Base-by-base conservation (phyloP, 2,113 vertebrate genomes). In the Dicentrarchus labrax region DNA sequence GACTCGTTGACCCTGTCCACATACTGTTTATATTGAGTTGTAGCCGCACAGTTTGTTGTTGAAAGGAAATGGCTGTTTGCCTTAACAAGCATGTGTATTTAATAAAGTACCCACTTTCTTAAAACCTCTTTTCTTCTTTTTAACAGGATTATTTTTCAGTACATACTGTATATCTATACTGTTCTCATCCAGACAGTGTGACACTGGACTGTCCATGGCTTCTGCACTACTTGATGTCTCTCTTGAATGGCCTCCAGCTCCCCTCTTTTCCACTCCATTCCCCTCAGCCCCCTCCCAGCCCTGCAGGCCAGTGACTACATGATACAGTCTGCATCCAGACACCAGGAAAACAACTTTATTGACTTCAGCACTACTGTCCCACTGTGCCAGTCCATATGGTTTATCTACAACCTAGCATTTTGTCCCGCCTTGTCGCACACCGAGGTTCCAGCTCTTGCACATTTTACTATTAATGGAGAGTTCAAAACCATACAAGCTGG, bases 371-470 rank as follows among this genome's bases (percentile, higher is more conserved):
- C 65, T 21, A 22, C 76, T 41, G 5, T 60, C 59, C 48, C 39
- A 16, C 80, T 82, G 68, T 45, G 59, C 64, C 79, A 16, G 41
- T 69, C 76, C 67, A 67, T 87, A 73, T 85, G 72, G 84, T 90
- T 88, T 75, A 84, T 85, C 76, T 66, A 17, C 69, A 84, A 54
- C 80, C 79, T 83, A 75, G 53, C 76, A 88, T 85, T 92, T 84
- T n/a, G 72, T 82, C 76, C 76, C 45, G 50, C 65, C 65, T 56
- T 54, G 66, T 72, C 21, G 7, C 30, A 71, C 24, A 30, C 67
- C 60, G 68, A 78, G 76, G 68, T 41, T 81, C 24, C 0, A 36
- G 36, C 72, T 75, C 4, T 61, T 60, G 67, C 62, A 88, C 61
- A n/a, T 66, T 77, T 72, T 69, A 67, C 82, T 72, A 79, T 82